Evolutionary conservation across 2,113 vertebrate species (phyloP).

Genomic region (Bufo gargarizans): DNA sequence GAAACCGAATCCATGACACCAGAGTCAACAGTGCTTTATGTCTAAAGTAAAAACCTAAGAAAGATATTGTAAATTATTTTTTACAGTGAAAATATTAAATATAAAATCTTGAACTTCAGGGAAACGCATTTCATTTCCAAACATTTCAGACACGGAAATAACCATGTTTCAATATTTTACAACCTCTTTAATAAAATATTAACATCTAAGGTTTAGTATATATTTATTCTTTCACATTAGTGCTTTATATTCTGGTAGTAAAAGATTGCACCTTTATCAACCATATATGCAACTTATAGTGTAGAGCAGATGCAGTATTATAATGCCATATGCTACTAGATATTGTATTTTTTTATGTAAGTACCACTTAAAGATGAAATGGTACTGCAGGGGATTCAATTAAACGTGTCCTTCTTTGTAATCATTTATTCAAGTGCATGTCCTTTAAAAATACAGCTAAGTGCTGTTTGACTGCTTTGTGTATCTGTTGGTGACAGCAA

Average conservation of each 20-base stretch:
- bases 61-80: neutral
- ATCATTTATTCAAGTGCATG: slow-evolving; percentile 50
- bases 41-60: neutral
- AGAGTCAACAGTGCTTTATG: no score
- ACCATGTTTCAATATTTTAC: slow-evolving; percentile 18
- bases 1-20: no score
- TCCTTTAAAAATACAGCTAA: slow-evolving; percentile 56
- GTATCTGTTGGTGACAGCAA: slow-evolving; percentile 45
- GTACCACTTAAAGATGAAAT: slow-evolving; percentile 49
- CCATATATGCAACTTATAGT: slow-evolving; percentile 21
- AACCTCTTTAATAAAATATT: slow-evolving; percentile 1
- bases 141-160: slow-evolving; percentile 14
- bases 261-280: slow-evolving; percentile 43
- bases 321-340: slow-evolving; percentile 52
- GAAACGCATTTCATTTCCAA: neutral
- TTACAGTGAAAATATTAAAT: neutral
- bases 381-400: slow-evolving; percentile 48
- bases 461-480: slow-evolving; percentile 49
- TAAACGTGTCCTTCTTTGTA: slow-evolving; percentile 51
- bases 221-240: slow-evolving; percentile 35
- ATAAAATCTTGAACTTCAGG: neutral
- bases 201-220: slow-evolving; percentile 6
- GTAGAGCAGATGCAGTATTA: slow-evolving; percentile 45
- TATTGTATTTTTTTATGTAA: slow-evolving; percentile 54
- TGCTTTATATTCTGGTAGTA: slow-evolving; percentile 48